Evolutionary conservation across 2,797 vertebrate species (phyloP).

Genomic region (Catharus ustulatus): DNA sequence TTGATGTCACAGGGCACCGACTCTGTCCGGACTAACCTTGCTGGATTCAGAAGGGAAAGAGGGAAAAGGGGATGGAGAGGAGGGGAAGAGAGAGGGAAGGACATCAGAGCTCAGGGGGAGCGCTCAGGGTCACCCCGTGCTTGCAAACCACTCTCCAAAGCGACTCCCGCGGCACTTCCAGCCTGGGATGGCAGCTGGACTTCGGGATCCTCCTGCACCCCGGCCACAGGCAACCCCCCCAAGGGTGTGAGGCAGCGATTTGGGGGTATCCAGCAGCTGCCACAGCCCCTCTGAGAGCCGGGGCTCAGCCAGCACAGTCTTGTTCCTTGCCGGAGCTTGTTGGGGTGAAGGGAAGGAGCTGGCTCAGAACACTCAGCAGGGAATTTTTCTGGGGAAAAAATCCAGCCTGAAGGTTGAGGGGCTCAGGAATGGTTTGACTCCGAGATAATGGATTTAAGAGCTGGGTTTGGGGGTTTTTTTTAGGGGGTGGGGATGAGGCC

Average conservation of each 20-base stretch:
- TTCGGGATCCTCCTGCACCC: background rate
- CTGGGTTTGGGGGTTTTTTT: background rate
- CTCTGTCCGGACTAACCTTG: conserved; percentile 96
- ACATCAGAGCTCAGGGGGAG: background rate
- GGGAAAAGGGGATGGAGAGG: background rate
- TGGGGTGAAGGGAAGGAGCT: background rate
- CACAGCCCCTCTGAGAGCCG: rapidly evolving
- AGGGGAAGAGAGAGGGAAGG: background rate
- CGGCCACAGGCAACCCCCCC: background rate
- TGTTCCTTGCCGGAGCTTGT: background rate
- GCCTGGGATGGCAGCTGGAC: background rate
- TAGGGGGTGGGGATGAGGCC: background rate
- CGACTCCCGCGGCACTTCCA: background rate
- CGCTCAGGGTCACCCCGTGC: background rate
- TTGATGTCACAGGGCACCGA: conserved; percentile 99
- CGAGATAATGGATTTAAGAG: background rate
- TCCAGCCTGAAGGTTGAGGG: background rate
- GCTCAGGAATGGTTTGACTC: background rate
- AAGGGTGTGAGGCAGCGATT: rapidly evolving
- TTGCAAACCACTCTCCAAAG: background rate
- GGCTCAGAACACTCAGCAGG: background rate
- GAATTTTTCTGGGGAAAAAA: rapidly evolving
- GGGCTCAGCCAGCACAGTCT: background rate
- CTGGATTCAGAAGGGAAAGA: conserved; percentile 69
- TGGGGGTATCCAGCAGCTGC: background rate